Evolutionary conservation across 2,113 vertebrate genomes (phyloP).

Genomic region (Pluvianellus socialis): DNA sequence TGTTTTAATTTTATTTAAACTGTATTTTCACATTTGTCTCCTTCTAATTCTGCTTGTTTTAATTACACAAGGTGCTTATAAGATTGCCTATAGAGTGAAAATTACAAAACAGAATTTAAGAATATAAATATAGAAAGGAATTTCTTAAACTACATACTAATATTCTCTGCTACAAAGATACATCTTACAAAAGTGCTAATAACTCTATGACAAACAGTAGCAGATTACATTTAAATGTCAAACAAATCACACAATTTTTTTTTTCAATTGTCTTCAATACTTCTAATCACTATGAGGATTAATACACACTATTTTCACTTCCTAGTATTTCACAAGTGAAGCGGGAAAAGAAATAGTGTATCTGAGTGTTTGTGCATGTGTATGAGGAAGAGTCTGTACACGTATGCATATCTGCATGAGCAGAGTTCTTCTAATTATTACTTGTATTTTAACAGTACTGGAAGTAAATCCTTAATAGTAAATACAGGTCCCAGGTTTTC

Average conservation of each 20-base stretch:
- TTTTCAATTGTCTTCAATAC: constrained; percentile 13
- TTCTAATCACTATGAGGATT: constrained; percentile 29
- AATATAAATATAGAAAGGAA: constrained; percentile 67
- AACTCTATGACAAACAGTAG: constrained; percentile 66
- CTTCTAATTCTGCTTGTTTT: constrained; percentile 32
- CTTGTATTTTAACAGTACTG: not conserved
- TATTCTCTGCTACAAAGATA: constrained; percentile 68
- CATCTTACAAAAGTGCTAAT: constrained; percentile 68
- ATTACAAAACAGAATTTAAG: constrained; percentile 47
- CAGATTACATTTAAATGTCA: constrained; percentile 65
- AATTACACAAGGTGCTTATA: constrained; percentile 60
- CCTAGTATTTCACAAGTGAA: constrained; percentile 27
- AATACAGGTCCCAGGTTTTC: not conserved
- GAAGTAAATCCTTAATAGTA: not conserved
- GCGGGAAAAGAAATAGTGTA: not conserved
- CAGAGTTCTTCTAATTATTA: not conserved
- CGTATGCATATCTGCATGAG: not conserved
- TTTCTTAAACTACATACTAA: constrained; percentile 56
- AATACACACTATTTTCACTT: constrained; percentile 38
- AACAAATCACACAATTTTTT: constrained; percentile 41
- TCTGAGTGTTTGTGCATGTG: not conserved
- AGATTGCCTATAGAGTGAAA: constrained; percentile 32
- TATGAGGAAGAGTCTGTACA: not conserved
- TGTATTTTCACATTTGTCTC: constrained; percentile 72
- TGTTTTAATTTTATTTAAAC: constrained; percentile 43